Conservation (phyloP, 2,797 vertebrate species). For the Graptemys geographica region DNA sequence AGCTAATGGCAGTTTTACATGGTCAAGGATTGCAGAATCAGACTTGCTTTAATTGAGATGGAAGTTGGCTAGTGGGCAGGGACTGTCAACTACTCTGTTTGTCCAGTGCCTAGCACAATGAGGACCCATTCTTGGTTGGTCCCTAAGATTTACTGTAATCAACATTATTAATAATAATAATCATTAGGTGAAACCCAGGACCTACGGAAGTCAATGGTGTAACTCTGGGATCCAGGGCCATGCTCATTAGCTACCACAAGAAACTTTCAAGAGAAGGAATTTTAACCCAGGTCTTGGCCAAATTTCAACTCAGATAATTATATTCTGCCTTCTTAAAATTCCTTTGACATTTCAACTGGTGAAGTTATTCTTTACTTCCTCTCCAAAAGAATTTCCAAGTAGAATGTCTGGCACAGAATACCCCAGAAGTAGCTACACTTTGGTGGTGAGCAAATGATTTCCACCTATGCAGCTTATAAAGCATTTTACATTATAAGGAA, state of each 20-base stretch:
- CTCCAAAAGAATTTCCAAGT: neutral
- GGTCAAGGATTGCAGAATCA: neutral
- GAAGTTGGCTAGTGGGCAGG: neutral
- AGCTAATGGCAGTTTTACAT: conserved; percentile 25
- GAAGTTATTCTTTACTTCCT: neutral
- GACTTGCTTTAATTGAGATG: neutral
- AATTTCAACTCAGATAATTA: conserved; percentile 39
- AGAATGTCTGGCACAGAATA: neutral
- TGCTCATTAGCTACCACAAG: neutral
- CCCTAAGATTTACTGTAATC: neutral
- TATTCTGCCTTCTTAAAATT: conserved; percentile 24
- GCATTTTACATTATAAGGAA: neutral
- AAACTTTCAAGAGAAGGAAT: conserved; percentile 4
- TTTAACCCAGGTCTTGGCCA: conserved; percentile 2
- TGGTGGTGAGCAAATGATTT: accelerated
- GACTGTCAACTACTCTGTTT: no score
- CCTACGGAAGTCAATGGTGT: neutral
- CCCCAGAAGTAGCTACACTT: neutral
- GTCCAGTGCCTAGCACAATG: neutral
- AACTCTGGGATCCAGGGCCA: neutral
- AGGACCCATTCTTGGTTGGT: neutral
- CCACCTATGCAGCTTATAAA: neutral
- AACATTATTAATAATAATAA: neutral
- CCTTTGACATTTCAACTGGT: conserved; percentile 6
- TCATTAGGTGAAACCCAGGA: neutral